phyloP scores from a whole-genome alignment of 2,113 vertebrate genomes.

The Epinephelus lanceolatus region DNA sequence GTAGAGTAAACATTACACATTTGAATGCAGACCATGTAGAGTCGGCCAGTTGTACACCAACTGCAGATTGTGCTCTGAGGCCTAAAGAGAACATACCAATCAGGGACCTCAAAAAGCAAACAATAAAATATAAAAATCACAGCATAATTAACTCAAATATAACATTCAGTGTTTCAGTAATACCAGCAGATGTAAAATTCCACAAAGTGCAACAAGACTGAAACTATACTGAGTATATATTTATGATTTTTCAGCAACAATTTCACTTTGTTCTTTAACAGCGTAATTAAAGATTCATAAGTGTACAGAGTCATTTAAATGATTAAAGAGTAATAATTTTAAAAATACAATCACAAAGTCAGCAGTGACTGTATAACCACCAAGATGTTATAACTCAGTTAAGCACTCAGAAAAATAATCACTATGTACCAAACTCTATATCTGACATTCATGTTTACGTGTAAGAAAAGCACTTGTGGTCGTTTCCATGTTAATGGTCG shows the following conservation, averaged over 20 bases:
- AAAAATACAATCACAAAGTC: neutral
- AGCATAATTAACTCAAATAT: neutral
- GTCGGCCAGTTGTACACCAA: too few relatives aligned
- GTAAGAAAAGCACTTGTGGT: slow-evolving; percentile 8
- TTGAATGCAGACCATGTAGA: neutral
- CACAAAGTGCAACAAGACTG: neutral
- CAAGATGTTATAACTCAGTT: neutral
- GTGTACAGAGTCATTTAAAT: slow-evolving; percentile 28
- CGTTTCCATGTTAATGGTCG: neutral
- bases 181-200: neutral
- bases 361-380: neutral
- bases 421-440: neutral
- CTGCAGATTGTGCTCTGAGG: neutral
- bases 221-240: neutral
- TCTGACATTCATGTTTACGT: neutral
- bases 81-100: neutral
- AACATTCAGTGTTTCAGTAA: neutral
- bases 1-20: neutral
- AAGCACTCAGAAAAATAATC: slow-evolving; percentile 3
- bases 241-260: neutral
- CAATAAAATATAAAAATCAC: neutral
- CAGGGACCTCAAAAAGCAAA: neutral
- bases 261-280: neutral
- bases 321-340: neutral
- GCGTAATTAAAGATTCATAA: neutral